Evolutionary conservation across 2,113 vertebrate species (phyloP).

Genomic region (Galemys pyrenaicus): DNA sequence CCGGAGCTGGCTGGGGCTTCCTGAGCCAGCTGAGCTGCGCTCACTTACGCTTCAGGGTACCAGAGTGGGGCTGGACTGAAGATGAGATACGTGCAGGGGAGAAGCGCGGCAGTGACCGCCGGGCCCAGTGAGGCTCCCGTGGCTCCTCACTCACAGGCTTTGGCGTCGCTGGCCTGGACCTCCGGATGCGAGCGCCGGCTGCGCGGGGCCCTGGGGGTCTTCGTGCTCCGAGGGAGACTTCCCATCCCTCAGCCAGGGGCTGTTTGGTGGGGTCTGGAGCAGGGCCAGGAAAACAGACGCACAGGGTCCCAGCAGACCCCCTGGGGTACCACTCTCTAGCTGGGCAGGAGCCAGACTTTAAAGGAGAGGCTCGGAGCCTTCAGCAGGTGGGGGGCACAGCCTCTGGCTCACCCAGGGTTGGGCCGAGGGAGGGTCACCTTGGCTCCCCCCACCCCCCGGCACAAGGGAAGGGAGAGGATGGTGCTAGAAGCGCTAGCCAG

Average conservation of each 20-base stretch:
- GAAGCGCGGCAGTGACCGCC: background rate
- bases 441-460: rapidly evolving
- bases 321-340: background rate
- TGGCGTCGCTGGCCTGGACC: background rate
- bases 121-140: background rate
- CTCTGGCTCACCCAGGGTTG: background rate
- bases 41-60: rapidly evolving
- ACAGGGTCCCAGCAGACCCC: background rate
- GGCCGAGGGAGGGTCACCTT: background rate
- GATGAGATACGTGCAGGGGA: background rate
- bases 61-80: background rate
- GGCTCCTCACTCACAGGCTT: background rate
- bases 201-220: background rate
- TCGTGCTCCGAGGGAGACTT: background rate
- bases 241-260: background rate
- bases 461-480: background rate
- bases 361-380: background rate
- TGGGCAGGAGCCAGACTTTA: background rate
- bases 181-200: background rate
- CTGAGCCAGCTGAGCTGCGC: background rate
- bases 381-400: background rate
- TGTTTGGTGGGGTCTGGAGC: background rate
- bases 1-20: no score
- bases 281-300: background rate
- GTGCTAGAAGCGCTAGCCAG: background rate